Conservation (phyloP, 2,888 invertebrate genomes). For the Andrena flavipes region DNA sequence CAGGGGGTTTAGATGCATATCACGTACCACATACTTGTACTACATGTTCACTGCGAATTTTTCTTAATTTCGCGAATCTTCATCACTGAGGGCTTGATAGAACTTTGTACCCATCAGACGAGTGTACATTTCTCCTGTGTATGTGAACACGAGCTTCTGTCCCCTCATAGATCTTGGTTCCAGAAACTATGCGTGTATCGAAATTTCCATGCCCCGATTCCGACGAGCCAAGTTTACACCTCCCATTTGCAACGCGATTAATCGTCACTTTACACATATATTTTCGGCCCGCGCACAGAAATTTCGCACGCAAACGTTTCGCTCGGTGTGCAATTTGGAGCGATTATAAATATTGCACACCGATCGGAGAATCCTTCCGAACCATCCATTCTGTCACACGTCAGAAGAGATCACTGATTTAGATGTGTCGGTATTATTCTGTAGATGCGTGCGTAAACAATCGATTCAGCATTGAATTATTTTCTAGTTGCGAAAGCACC, state of each 20-base stretch:
- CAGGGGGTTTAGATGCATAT: no score
- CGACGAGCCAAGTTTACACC: not conserved
- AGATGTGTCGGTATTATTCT: conserved; percentile 26
- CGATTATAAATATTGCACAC: conserved; percentile 6
- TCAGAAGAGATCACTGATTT: conserved; percentile 37
- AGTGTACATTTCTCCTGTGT: conserved; percentile 33
- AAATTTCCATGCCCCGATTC: conserved; percentile 34
- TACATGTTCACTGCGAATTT: no score
- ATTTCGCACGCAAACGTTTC: conserved; percentile 30
- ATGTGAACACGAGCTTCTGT: conserved; percentile 47
- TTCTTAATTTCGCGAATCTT: not conserved
- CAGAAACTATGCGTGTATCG: conserved; percentile 15
- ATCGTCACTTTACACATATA: not conserved
- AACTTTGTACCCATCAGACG: conserved; percentile 21
- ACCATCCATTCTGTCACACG: conserved; percentile 9
- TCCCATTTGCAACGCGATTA: not conserved
- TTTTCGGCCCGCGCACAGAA: conserved; percentile 5
- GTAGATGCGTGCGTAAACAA: conserved; percentile 14
- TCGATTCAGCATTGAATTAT: conserved; percentile 49
- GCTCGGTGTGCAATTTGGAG: not conserved
- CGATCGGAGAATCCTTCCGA: conserved; percentile 6
- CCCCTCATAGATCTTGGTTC: conserved; percentile 25
- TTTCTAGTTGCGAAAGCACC: conserved; percentile 84
- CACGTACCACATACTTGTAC: no score
- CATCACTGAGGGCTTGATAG: conserved; percentile 11